A percentile compares a stretch with the other conserved stretches of the same genome.
Evolutionary conservation across 2,888 invertebrate species (phyloP).

Genomic region (Agriotes lineatus): DNA sequence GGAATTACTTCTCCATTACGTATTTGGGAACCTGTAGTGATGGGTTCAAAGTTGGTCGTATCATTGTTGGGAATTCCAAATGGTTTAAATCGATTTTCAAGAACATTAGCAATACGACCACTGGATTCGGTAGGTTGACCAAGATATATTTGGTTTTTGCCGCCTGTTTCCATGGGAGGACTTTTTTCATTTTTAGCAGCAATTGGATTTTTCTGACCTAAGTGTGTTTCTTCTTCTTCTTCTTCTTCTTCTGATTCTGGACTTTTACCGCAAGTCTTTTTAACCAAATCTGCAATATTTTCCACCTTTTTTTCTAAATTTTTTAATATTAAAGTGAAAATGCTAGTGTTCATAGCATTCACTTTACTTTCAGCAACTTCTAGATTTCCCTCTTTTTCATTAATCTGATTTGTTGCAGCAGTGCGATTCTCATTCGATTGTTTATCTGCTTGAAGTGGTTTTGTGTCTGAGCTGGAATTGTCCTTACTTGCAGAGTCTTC

Average conservation of each 20-base stretch:
- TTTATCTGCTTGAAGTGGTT: not conserved
- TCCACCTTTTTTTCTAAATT: slow-evolving; percentile 35
- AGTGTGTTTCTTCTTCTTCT: not conserved
- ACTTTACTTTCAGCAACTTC: not conserved
- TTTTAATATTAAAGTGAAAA: slow-evolving; percentile 23
- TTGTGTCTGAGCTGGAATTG: not conserved
- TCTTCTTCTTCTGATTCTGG: not conserved
- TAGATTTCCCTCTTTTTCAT: not conserved
- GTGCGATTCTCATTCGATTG: not conserved
- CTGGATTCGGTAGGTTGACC: no score
- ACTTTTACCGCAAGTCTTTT: slow-evolving; percentile 30
- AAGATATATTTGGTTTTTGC: no score
- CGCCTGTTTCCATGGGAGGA: no score
- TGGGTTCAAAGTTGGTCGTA: no score
- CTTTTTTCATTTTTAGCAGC: no score
- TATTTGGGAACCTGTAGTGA: no score
- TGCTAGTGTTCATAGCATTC: not conserved
- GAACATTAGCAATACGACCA: no score
- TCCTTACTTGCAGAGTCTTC: no score
- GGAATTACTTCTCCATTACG: no score
- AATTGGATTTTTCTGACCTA: not conserved
- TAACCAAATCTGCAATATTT: slow-evolving; percentile 36
- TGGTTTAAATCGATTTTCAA: no score
- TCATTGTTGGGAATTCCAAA: no score
- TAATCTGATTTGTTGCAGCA: not conserved